phyloP scores from a whole-genome alignment of 2,113 vertebrate genomes.

The Delphinus delphis region DNA sequence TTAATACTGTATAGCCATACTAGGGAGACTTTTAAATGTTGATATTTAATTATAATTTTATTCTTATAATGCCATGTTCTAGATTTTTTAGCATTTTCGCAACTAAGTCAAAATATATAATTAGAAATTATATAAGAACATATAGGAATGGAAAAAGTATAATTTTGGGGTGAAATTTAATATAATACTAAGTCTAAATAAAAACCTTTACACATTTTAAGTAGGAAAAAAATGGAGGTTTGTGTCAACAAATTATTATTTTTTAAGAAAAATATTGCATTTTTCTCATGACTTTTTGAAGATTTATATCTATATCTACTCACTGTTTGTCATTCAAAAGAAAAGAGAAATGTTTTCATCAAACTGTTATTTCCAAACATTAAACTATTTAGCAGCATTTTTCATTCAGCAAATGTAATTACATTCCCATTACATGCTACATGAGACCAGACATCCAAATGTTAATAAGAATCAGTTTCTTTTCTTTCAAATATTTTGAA shows the following conservation, averaged over 20 bases:
- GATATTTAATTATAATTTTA: constrained; percentile 22
- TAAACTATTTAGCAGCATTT: not conserved
- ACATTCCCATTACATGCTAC: not conserved
- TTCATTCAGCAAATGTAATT: not conserved
- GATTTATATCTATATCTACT: not conserved
- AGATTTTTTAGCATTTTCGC: constrained; percentile 33
- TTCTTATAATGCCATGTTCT: not conserved
- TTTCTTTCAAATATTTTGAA: not conserved
- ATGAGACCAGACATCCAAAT: not conserved
- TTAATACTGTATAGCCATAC: not conserved
- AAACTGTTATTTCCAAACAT: not conserved
- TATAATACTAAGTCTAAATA: not conserved
- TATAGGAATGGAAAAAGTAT: not conserved
- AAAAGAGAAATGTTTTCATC: constrained; percentile 34
- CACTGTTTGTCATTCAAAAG: not conserved
- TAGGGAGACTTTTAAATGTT: not conserved
- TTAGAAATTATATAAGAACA: not conserved
- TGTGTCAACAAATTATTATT: not conserved
- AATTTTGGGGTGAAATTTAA: constrained; percentile 17
- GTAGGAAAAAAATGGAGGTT: not conserved
- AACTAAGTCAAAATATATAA: constrained; percentile 10
- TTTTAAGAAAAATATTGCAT: not conserved
- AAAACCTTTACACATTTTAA: not conserved
- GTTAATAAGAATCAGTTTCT: not conserved
- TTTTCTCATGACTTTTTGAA: constrained; percentile 18